Percentiles rank a stretch among this genome's conserved stretches.
Evolutionary conservation across 1,140 invertebrate genomes (phyloP).

Genomic region (Cydia pomonella): DNA sequence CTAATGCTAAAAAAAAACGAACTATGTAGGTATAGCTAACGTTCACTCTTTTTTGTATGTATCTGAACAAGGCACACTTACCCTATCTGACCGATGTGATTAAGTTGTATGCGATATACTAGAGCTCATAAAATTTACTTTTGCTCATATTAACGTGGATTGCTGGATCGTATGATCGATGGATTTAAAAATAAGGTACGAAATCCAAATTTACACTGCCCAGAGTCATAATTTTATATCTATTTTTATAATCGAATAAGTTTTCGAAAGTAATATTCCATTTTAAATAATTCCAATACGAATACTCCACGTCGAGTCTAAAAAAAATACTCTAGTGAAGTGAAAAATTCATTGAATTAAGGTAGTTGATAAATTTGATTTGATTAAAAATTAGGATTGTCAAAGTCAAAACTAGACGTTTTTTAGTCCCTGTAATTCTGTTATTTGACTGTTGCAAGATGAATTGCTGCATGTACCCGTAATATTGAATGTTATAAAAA

Average conservation of each 20-base stretch:
- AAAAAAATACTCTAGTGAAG: constrained; percentile 40
- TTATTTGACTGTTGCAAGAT: not conserved
- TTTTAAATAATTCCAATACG: constrained; percentile 45
- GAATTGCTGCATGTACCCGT: constrained; percentile 10
- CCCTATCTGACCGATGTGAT: not conserved
- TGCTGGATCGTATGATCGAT: constrained; percentile 17
- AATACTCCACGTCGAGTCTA: constrained; percentile 57
- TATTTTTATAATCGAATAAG: constrained; percentile 45
- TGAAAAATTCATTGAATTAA: constrained; percentile 25
- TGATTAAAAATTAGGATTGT: constrained; percentile 23
- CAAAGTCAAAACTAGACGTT: not conserved
- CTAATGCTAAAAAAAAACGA: too few relatives aligned
- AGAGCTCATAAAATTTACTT: constrained; percentile 27
- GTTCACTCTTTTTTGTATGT: not conserved
- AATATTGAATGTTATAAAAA: constrained; percentile 33
- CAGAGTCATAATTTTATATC: constrained; percentile 42
- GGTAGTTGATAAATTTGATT: constrained; percentile 9
- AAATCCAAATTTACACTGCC: constrained; percentile 45
- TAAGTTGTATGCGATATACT: not conserved
- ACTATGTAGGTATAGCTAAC: too few relatives aligned
- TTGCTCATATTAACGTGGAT: constrained; percentile 3
- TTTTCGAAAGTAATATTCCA: constrained; percentile 47
- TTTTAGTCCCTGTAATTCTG: not conserved
- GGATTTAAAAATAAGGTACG: constrained; percentile 36
- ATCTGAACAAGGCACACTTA: not conserved